Conservation (phyloP, 2,888 invertebrate genomes). For the Metalampra italica region DNA sequence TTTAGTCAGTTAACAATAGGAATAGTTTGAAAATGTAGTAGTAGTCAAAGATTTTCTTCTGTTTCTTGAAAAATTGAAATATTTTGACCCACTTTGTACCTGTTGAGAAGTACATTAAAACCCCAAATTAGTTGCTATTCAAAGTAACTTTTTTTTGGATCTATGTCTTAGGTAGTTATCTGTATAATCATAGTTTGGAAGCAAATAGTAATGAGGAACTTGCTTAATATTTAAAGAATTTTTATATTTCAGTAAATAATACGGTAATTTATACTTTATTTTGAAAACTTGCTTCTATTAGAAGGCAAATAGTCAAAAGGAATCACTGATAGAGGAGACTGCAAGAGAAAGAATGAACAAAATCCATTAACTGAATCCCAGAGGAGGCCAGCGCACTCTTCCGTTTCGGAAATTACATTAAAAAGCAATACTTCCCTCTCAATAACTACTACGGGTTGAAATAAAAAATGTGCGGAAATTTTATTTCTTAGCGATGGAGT, state of each 20-base stretch:
- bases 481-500: conserved; percentile 23
- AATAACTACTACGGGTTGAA: conserved; percentile 45
- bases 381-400: conserved; percentile 45
- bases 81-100: too few relatives aligned
- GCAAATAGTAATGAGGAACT: too few relatives aligned
- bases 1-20: conserved; percentile 61
- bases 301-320: conserved; percentile 21
- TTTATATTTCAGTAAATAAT: too few relatives aligned
- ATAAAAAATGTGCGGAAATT: conserved; percentile 41
- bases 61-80: conserved; percentile 10
- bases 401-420: conserved; percentile 75
- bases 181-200: too few relatives aligned
- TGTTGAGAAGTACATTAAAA: too few relatives aligned
- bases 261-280: too few relatives aligned
- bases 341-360: conserved; percentile 52
- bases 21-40: conserved; percentile 49
- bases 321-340: conserved; percentile 45
- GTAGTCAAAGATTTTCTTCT: conserved; percentile 28
- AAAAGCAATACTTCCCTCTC: conserved; percentile 66
- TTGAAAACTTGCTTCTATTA: not conserved
- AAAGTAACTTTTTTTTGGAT: too few relatives aligned
- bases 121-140: too few relatives aligned
- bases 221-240: too few relatives aligned
- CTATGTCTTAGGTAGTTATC: too few relatives aligned
- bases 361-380: conserved; percentile 68